phyloP scores from a whole-genome alignment of 2,797 vertebrate species.

The Epinephelus malabaricus region DNA sequence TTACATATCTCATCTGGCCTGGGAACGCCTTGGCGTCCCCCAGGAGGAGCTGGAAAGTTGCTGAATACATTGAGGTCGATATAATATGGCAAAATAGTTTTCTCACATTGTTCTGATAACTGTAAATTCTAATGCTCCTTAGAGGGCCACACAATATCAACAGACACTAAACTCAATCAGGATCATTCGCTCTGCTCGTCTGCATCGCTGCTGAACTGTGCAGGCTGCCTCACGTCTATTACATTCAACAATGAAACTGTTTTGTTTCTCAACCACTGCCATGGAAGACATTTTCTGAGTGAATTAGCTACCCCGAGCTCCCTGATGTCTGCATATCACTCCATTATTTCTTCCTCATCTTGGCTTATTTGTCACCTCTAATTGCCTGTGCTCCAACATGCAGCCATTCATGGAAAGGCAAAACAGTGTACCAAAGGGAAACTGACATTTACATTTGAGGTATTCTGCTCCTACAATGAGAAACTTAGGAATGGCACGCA shows the following conservation, averaged over 20 bases:
- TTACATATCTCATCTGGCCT: too few relatives aligned
- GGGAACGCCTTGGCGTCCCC: too few relatives aligned
- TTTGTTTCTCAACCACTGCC: slow-evolving; percentile 23
- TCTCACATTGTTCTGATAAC: slow-evolving; percentile 13
- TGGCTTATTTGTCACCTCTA: slow-evolving; percentile 30
- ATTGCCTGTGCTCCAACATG: slow-evolving; percentile 37
- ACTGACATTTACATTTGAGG: slow-evolving; percentile 41
- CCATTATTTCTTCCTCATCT: slow-evolving; percentile 13
- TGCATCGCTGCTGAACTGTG: slow-evolving; percentile 17
- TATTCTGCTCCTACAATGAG: slow-evolving; percentile 31
- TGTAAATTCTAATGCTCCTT: background rate
- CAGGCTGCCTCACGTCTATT: slow-evolving; percentile 3
- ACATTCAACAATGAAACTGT: slow-evolving; percentile 26
- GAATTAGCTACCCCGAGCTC: slow-evolving; percentile 31
- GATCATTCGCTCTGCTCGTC: slow-evolving; percentile 25
- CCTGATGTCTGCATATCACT: slow-evolving; percentile 29
- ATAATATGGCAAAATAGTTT: background rate
- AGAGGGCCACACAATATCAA: background rate
- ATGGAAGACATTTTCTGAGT: slow-evolving; percentile 37
- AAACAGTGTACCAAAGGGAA: slow-evolving; percentile 23
- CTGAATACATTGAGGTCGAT: background rate
- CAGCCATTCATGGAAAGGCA: slow-evolving; percentile 16
- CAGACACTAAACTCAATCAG: slow-evolving; percentile 30
- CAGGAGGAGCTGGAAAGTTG: too few relatives aligned
- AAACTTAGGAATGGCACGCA: slow-evolving; percentile 15